These are phyloP conservation scores for Xenops minutus DNA, from an alignment of 2,797 vertebrate species.

Conservation along the genomic window DNA sequence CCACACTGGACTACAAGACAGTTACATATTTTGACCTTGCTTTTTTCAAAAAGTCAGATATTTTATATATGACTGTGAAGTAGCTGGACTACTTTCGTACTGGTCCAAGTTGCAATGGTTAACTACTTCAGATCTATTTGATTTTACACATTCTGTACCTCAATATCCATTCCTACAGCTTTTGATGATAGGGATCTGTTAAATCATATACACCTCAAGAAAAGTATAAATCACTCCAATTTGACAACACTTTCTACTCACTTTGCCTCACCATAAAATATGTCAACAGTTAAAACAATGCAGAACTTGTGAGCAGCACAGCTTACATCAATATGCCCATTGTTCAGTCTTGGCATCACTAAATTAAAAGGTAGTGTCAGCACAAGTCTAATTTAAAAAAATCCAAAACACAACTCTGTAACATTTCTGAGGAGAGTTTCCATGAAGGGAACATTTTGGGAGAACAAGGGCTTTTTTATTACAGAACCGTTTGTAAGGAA, in stretches of 20 bases:
- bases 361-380: not conserved
- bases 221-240: not conserved
- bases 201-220: not conserved
- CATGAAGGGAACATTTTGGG: not conserved
- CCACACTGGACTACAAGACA: not conserved
- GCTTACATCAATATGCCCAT: not conserved
- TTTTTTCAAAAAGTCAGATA: not conserved
- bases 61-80: not conserved
- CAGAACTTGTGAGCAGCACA: not conserved
- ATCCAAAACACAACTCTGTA: not conserved
- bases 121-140: not conserved
- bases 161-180: not conserved
- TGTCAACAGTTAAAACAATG: not conserved
- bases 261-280: not conserved
- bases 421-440: not conserved
- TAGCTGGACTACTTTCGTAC: not conserved
- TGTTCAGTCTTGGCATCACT: slow-evolving; percentile 1
- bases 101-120: not conserved
- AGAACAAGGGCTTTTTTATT: not conserved
- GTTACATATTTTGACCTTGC: not conserved
- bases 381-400: not conserved
- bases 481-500: not conserved
- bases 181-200: slow-evolving; percentile 8
- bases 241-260: not conserved
- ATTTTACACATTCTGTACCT: not conserved